Evolutionary conservation across 64 coral and sea anemone genomes (phyloP), one percentile per base, ranked within the genome.

Genomic region (Pocillopora verrucosa): DNA sequence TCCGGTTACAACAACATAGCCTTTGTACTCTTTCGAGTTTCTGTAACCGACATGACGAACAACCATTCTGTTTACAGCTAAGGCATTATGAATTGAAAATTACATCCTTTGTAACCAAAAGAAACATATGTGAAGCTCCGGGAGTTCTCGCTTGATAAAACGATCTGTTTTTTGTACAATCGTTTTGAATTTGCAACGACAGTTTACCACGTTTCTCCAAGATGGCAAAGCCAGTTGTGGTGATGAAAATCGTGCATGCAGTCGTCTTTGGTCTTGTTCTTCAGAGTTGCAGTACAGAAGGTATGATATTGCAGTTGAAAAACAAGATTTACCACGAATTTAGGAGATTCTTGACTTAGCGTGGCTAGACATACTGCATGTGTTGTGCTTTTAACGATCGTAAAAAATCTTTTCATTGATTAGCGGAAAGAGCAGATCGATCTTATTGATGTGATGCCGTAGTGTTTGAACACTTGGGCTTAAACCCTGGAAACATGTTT

Each of bases 1-100:
- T 79, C 77, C 77, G 77, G 77, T 25, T 24, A 59, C n/a, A 79
- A 79, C 77, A 79, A 79, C 11, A 34, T 26, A 59, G 56, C 19
- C 77, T 79, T 79, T 79, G 77, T 79, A 26, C 25, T 59, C 2
- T 9, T 0, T 60, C 59, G 77, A 4, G 57, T 58, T 77, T 22
- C 19, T 45, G 5, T 56, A 10, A 0, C 38, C 10, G 75, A 56
- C 36, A 79, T n/a, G 56, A 11, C 60, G 17, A 1, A 56, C 16
- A 41, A 16, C 38, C 20, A 60, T 59, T 58, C 57, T 30, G 51
- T 58, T 79, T 59, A 14, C 20, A 22, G n/a, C 16, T 20, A 9
- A 58, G 10, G 15, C 11, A 24, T 79, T 30, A 34, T 60, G 51
- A 11, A 26, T 79, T 30, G 38, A 14, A 79, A 20, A 59, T 13